phyloP scores from a whole-genome alignment of 2,113 vertebrate species.

The Podocnemis expansa region DNA sequence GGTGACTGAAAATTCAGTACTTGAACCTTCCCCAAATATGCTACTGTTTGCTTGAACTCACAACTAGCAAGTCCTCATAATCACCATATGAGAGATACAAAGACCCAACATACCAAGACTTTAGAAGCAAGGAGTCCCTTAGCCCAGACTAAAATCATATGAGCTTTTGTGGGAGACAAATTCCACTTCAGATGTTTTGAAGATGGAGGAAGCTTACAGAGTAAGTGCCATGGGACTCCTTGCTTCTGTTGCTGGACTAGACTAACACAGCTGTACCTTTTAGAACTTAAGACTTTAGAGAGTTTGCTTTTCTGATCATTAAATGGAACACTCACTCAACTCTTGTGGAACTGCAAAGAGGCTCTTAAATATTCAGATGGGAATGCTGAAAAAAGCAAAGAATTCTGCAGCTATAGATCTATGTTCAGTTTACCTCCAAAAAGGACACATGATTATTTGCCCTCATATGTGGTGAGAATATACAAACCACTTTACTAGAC shows the following conservation, averaged over 20 bases:
- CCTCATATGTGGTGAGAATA: neutral
- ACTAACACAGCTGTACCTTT: no score
- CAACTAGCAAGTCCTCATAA: conserved; percentile 38
- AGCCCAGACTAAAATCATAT: no score
- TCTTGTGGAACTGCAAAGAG: neutral
- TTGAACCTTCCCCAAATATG: conserved; percentile 34
- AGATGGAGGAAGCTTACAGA: no score
- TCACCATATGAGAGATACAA: conserved; percentile 7
- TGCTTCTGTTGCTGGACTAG: no score
- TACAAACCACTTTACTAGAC: conserved; percentile 9
- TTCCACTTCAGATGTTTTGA: no score
- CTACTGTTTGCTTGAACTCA: conserved; percentile 5
- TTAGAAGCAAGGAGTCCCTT: no score
- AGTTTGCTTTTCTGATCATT: neutral
- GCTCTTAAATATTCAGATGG: neutral
- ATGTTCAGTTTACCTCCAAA: conserved; percentile 8
- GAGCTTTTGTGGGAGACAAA: no score
- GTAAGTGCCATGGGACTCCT: no score
- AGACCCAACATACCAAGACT: neutral
- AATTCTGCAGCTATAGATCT: conserved; percentile 1
- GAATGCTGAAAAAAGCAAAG: neutral
- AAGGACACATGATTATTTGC: neutral
- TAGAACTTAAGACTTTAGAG: no score
- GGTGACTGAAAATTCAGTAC: conserved; percentile 33
- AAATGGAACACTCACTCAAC: conserved; percentile 25